phyloP scores from a whole-genome alignment of 2,113 vertebrate species.

The Sinocyclocheilus rhinocerous region DNA sequence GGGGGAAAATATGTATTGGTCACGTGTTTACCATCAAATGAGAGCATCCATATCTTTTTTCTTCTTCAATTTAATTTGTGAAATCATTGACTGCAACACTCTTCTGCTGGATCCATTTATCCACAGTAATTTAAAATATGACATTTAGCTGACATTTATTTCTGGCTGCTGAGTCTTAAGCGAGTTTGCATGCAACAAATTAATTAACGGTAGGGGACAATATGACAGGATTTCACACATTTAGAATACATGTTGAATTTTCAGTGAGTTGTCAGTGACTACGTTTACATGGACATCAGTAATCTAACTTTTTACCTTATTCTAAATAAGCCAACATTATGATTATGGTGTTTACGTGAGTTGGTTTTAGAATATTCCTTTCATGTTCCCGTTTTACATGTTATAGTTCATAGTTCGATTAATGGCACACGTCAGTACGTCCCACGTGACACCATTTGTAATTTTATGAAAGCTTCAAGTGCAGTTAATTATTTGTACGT shows the following conservation, averaged over 20 bases:
- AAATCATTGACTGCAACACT: conserved; percentile 47
- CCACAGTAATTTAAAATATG: conserved; percentile 48
- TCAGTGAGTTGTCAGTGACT: neutral
- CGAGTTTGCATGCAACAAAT: conserved; percentile 39
- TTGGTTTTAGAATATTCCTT: too few relatives aligned
- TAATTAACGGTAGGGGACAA: conserved; percentile 41
- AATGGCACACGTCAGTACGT: too few relatives aligned
- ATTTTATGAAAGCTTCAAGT: too few relatives aligned
- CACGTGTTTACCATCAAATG: conserved; percentile 20
- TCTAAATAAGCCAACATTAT: too few relatives aligned
- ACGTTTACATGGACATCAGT: too few relatives aligned
- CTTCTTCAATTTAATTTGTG: conserved; percentile 44
- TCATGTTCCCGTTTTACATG: too few relatives aligned
- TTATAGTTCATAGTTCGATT: too few relatives aligned
- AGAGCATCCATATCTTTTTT: conserved; percentile 18
- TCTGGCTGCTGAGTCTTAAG: conserved; percentile 30
- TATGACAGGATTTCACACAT: conserved; percentile 34
- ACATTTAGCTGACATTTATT: conserved; percentile 57
- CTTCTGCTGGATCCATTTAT: conserved; percentile 41
- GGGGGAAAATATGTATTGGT: neutral
- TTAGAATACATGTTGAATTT: conserved; percentile 32
- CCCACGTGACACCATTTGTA: too few relatives aligned
- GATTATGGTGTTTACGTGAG: too few relatives aligned
- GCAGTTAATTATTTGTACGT: too few relatives aligned
- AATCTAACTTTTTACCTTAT: too few relatives aligned